Evolutionary conservation across 2,888 invertebrate species (phyloP).

Genomic region (Eugnorisma glareosa): DNA sequence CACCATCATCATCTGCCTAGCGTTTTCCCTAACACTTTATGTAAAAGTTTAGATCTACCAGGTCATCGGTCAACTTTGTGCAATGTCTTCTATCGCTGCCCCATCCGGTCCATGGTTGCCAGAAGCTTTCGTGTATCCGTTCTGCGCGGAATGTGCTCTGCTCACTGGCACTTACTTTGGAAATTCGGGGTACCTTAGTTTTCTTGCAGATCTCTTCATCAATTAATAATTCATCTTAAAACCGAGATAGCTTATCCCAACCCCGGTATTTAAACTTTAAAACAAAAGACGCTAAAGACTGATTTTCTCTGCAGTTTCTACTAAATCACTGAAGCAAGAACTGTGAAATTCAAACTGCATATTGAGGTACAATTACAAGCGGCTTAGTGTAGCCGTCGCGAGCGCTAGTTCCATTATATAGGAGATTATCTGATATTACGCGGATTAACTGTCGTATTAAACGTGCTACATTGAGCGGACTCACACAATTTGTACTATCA

Average conservation of each 20-base stretch:
- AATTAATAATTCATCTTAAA: conserved; percentile 5
- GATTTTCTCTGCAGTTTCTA: conserved; percentile 1
- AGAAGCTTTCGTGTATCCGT: background rate
- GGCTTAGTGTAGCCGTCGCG: conserved; percentile 60
- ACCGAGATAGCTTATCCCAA: background rate
- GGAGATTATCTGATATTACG: conserved; percentile 68
- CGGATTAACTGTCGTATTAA: conserved; percentile 65
- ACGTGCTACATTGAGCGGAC: conserved; percentile 48
- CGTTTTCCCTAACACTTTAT: background rate
- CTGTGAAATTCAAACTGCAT: conserved; percentile 53
- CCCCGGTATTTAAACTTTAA: background rate
- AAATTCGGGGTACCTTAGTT: background rate
- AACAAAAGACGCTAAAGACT: background rate
- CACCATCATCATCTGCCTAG: background rate
- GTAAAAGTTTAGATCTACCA: background rate
- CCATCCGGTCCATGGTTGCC: background rate
- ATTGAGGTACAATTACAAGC: conserved; percentile 66
- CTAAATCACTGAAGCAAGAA: conserved; percentile 50
- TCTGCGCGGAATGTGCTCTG: background rate
- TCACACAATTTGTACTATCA: conserved; percentile 45
- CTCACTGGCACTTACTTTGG: background rate
- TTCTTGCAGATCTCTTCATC: background rate
- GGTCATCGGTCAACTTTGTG: background rate
- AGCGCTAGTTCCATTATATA: conserved; percentile 63
- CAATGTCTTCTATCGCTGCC: background rate